Percentiles rank a stretch among this genome's conserved stretches.
Conservation (phyloP, 2,888 invertebrate genomes). For the Tyria jacobaeae region DNA sequence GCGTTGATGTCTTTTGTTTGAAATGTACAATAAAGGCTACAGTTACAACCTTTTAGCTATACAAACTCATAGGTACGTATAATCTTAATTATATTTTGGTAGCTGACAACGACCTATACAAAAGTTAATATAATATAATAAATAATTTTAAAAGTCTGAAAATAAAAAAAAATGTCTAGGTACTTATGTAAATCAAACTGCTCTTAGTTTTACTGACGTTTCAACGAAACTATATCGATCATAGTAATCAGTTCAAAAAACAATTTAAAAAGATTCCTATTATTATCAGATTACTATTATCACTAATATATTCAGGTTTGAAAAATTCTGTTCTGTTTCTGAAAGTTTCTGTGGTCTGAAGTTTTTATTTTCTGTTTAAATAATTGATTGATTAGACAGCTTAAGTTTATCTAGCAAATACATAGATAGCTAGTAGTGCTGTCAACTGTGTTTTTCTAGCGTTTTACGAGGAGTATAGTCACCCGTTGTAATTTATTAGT, state of each 20-base stretch:
- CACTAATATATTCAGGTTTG: no score
- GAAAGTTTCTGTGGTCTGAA: no score
- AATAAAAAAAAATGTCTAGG: no score
- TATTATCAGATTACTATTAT: no score
- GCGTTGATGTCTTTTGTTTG: slow-evolving; percentile 81
- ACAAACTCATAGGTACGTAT: neutral
- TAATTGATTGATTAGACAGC: neutral
- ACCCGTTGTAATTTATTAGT: no score
- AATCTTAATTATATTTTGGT: neutral
- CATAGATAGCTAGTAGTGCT: neutral
- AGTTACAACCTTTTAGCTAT: no score
- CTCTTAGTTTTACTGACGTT: neutral
- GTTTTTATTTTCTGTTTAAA: neutral
- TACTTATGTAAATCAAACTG: neutral
- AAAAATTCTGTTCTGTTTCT: no score
- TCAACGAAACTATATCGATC: neutral
- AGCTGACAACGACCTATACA: neutral
- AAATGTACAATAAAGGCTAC: no score
- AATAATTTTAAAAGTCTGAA: neutral
- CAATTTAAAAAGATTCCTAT: no score
- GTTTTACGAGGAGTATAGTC: no score
- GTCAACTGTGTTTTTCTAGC: neutral
- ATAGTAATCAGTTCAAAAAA: neutral
- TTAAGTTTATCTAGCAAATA: neutral
- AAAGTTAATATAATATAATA: no score